These are phyloP conservation scores for Jordanella pulchra DNA, from an alignment of 2,797 vertebrate species.

Conservation along the genomic window DNA sequence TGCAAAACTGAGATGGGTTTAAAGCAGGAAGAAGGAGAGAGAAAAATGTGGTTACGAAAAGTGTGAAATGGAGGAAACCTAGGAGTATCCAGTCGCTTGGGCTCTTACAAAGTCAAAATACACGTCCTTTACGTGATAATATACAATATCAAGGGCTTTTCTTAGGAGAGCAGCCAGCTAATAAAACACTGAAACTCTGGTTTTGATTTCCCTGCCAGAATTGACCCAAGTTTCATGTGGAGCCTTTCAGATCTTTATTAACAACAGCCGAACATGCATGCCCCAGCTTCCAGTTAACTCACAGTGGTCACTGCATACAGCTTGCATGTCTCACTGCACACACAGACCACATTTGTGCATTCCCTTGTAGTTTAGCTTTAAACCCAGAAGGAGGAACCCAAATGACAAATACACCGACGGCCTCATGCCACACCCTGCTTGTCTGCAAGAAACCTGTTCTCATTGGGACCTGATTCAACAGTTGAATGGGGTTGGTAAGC, in stretches of 20 bases:
- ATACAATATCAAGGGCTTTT: constrained; percentile 41
- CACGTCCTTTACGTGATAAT: constrained; percentile 39
- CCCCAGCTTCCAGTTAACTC: constrained; percentile 41
- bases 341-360: constrained; percentile 62
- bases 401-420: constrained; percentile 58
- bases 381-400: constrained; percentile 48
- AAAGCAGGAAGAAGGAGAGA: background rate
- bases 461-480: constrained; percentile 61
- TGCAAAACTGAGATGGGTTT: constrained; percentile 8
- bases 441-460: constrained; percentile 75
- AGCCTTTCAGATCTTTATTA: constrained; percentile 32
- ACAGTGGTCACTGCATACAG: constrained; percentile 32
- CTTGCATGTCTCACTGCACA: constrained; percentile 53
- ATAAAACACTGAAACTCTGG: constrained; percentile 15
- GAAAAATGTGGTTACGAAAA: background rate
- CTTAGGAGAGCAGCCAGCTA: constrained; percentile 41
- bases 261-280: constrained; percentile 37
- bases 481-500: constrained; percentile 57
- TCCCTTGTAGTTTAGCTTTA: constrained; percentile 50
- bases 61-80: constrained; percentile 27
- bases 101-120: constrained; percentile 42
- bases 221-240: constrained; percentile 28
- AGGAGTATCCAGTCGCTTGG: constrained; percentile 29
- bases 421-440: constrained; percentile 69
- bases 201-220: constrained; percentile 29